Conservation (phyloP, 2,113 vertebrate genomes). For the Laterallus jamaicensis region DNA sequence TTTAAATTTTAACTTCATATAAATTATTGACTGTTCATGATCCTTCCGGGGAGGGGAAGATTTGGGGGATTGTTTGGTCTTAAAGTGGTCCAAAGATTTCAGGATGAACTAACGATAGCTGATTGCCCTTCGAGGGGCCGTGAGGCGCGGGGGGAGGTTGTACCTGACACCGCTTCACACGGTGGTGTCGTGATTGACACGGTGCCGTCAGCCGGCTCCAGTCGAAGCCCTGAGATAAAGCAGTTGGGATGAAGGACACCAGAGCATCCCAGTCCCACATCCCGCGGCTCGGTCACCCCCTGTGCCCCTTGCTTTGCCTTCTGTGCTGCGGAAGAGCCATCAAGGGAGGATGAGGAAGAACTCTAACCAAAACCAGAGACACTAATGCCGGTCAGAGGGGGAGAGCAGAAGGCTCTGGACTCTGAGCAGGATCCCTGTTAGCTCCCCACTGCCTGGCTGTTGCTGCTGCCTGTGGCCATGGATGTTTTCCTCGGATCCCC, state of each 20-base stretch:
- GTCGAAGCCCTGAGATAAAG: neutral
- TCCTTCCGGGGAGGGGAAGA: neutral
- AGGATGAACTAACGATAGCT: conserved; percentile 63
- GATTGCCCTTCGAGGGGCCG: conserved; percentile 7
- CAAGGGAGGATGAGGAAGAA: neutral
- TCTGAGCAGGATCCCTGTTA: neutral
- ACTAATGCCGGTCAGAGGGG: rapidly evolving
- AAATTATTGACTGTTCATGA: conserved; percentile 72
- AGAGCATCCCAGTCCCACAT: neutral
- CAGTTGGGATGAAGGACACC: neutral
- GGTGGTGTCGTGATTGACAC: neutral
- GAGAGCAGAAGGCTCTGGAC: neutral
- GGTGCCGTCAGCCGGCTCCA: neutral
- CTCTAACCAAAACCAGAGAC: neutral
- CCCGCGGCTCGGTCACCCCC: neutral
- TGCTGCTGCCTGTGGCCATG: neutral
- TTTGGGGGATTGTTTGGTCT: conserved; percentile 59
- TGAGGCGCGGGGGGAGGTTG: neutral
- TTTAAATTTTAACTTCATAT: conserved; percentile 61
- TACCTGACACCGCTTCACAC: conserved; percentile 7
- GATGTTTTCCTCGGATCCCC: neutral
- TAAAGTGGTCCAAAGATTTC: conserved; percentile 68
- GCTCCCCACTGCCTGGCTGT: neutral
- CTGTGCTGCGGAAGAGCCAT: rapidly evolving
- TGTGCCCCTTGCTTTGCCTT: neutral